Conservation (phyloP, 2,888 invertebrate species). For the Malthinus flaveolus region DNA sequence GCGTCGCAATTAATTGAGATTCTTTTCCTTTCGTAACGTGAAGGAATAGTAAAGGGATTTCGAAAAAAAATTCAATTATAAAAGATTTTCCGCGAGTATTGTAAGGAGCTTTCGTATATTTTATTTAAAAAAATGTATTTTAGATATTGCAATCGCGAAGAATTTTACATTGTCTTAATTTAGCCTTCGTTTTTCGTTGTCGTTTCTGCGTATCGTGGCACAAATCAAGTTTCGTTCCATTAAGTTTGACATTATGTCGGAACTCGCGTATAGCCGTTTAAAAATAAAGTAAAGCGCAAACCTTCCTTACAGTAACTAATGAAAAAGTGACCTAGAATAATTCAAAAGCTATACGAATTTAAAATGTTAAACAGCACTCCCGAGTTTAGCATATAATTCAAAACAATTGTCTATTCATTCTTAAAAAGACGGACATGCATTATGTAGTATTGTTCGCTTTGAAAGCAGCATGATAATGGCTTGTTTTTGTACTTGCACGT, state of each 20-base stretch:
- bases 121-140: constrained; percentile 5
- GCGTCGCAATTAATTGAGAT: no score
- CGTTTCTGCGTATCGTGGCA: constrained; percentile 23
- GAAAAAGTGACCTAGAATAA: constrained; percentile 35
- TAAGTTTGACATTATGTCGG: constrained; percentile 27
- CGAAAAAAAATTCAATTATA: constrained; percentile 1
- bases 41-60: no score
- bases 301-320: constrained; percentile 26
- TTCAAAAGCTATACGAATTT: constrained; percentile 35
- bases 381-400: constrained; percentile 39
- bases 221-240: constrained; percentile 29
- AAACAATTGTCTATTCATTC: constrained; percentile 44
- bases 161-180: constrained; percentile 14
- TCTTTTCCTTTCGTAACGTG: no score
- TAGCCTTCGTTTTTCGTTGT: constrained; percentile 10
- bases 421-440: constrained; percentile 40
- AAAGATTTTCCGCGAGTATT: constrained; percentile 1
- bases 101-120: background rate
- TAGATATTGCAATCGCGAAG: constrained; percentile 3
- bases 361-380: constrained; percentile 38
- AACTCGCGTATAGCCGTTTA: constrained; percentile 19
- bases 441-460: constrained; percentile 42
- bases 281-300: constrained; percentile 24
- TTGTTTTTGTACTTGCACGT: constrained; percentile 34
- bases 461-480: constrained; percentile 41